phyloP scores from a whole-genome alignment of 2,113 vertebrate genomes.

The Microtus pennsylvanicus region DNA sequence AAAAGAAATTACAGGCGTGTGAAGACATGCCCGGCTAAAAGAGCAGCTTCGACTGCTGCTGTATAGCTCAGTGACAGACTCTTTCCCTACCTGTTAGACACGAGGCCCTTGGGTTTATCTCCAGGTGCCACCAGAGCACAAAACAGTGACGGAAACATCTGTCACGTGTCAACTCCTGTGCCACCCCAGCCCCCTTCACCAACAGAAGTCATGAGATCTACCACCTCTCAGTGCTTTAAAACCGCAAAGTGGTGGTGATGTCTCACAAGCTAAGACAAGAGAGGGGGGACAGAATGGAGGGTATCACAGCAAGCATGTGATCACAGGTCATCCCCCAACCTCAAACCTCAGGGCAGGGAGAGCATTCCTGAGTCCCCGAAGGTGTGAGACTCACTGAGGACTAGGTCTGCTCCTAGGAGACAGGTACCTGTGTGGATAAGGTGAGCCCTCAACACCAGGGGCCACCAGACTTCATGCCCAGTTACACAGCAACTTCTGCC shows the following conservation, averaged over 20 bases:
- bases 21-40: too few species aligned
- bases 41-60: neutral
- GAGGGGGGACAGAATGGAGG: neutral
- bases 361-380: rapidly evolving
- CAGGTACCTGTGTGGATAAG: neutral
- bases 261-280: neutral
- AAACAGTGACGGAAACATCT: too few species aligned
- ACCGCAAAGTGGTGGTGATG: neutral
- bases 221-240: neutral
- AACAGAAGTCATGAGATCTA: neutral
- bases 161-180: too few species aligned
- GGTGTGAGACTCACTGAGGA: neutral
- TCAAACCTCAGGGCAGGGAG: neutral
- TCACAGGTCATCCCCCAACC: rapidly evolving
- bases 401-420: neutral
- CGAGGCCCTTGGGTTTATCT: neutral
- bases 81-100: too few species aligned
- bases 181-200: neutral
- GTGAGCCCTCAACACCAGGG: neutral
- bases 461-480: neutral
- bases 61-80: neutral
- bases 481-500: rapidly evolving
- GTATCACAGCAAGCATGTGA: neutral
- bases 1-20: too few species aligned
- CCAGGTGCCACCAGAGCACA: neutral